Evolutionary conservation across 2,888 invertebrate genomes (phyloP), one percentile per base, ranked within the genome.

Genomic region (Argyresthia goedartella): DNA sequence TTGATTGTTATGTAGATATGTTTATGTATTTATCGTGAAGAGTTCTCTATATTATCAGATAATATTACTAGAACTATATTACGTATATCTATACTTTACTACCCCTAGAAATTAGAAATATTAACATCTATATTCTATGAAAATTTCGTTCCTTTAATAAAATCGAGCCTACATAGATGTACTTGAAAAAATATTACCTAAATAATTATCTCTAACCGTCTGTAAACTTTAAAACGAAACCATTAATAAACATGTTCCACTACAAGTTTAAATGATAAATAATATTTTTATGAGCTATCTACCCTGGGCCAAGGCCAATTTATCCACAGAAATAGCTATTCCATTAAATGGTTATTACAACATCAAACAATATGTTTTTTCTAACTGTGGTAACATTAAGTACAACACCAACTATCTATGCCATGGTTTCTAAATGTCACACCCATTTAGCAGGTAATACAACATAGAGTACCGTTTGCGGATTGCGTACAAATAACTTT

Each of bases 331-430:
- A 45, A 15, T 42, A 45, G 7, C 10, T 45, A 9, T 43, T 43
- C 43, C 15, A 43, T 14, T 13, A 45, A 43, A 16, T 25, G 11
- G 39, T 13, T 41, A n/a, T 33, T 36, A 48, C 48, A 35, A 48
- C 48, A 48, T 48, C 48, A 14, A 36, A 35, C 8, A 48, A 25
- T 33, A 48, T 48, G 44, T 39, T 11, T 36, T 48, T 8, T 15
- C 48, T 62, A 69, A 50, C 39, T 39, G 36, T 34, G 25, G 48
- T 36, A 7, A 48, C 48, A 36, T 48, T 35, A 36, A 36, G 65
- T 72, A 82, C 81, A 80, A 82, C 81, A 82, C 71, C 76, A 73
- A 84, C 78, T 78, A 82, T 76, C 80, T 81, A 81, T 77, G 57
- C 68, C 64, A 66, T 55, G 55, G 54, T 61, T 60, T 55, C 65